Percentiles rank a stretch among this genome's conserved stretches.
phyloP scores from a whole-genome alignment of 2,113 vertebrate genomes.

The Hystrix cristata region DNA sequence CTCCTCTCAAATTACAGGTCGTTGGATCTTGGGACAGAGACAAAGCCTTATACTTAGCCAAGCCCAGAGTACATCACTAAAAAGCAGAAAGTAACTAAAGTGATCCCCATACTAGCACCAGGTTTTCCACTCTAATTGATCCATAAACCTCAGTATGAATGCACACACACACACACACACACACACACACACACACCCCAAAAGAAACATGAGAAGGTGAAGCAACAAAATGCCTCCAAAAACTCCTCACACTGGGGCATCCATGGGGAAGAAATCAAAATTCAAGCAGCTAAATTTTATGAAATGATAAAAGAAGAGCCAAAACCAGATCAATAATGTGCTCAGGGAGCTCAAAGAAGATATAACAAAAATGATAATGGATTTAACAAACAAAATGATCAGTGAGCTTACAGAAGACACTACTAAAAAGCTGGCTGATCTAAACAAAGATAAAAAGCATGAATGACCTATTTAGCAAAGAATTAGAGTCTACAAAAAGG shows the following conservation, averaged over 20 bases:
- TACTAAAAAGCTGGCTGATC: background rate
- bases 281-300: background rate
- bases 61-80: background rate
- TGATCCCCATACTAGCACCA: background rate
- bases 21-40: background rate
- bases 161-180: background rate
- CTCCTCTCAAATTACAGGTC: background rate
- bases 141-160: background rate
- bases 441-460: background rate
- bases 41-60: background rate
- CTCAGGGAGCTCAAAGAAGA: background rate
- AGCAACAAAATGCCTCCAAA: background rate
- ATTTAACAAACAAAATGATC: background rate
- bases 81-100: background rate
- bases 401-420: background rate
- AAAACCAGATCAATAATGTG: background rate
- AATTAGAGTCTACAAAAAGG: background rate
- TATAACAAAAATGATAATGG: background rate
- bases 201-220: background rate
- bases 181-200: background rate
- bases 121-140: background rate
- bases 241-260: background rate
- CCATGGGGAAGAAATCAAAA: background rate
- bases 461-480: background rate
- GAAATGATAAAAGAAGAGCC: background rate